phyloP scores from a whole-genome alignment of 2,113 vertebrate species.

The Ibidorhyncha struthersii region DNA sequence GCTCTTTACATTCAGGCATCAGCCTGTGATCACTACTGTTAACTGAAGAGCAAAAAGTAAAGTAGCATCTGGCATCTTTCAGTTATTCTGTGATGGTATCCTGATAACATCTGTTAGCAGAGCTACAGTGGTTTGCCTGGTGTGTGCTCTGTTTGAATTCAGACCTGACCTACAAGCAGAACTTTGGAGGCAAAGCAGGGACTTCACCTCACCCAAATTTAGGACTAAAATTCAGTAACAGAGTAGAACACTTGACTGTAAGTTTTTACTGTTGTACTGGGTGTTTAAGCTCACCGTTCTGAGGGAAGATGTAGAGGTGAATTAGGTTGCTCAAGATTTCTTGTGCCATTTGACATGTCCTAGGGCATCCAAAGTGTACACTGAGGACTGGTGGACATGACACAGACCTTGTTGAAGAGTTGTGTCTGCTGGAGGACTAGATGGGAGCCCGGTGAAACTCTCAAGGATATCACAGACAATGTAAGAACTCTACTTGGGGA shows the following conservation, averaged over 20 bases:
- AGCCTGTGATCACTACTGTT: background rate
- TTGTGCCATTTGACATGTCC: background rate
- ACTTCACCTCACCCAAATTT: background rate
- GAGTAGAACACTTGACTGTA: background rate
- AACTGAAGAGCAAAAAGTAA: background rate
- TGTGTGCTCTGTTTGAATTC: background rate
- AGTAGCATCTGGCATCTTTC: background rate
- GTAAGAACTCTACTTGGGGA: background rate
- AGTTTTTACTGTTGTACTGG: background rate
- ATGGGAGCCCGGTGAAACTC: background rate
- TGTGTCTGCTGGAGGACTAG: background rate
- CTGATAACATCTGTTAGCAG: background rate
- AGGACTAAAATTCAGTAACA: background rate
- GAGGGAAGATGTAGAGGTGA: background rate
- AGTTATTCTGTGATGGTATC: background rate
- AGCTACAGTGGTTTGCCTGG: background rate
- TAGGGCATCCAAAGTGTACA: background rate
- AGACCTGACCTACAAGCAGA: background rate
- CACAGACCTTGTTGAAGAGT: background rate
- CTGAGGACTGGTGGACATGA: background rate
- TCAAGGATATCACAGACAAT: background rate
- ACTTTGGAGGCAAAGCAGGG: background rate
- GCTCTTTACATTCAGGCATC: background rate
- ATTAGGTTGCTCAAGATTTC: background rate
- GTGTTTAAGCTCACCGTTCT: background rate